Evolutionary conservation across 2,888 invertebrate genomes (phyloP).

Genomic region (Salpingus planirostris): DNA sequence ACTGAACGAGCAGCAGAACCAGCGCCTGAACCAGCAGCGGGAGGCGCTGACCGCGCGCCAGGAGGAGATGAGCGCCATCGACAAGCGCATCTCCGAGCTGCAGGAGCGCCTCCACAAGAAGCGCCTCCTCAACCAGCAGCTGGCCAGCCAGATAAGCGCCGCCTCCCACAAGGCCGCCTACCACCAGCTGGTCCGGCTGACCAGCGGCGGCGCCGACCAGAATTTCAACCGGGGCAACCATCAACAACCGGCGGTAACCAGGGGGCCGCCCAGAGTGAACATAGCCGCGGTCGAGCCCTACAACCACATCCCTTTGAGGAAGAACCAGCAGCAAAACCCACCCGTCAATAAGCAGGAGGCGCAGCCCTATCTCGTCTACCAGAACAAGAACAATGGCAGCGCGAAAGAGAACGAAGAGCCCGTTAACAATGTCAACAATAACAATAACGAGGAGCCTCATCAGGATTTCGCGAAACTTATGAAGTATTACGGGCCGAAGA

Average conservation of each 20-base stretch:
- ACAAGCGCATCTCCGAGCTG: constrained; percentile 86
- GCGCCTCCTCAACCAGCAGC: constrained; percentile 71
- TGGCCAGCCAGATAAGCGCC: constrained; percentile 53
- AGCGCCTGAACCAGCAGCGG: constrained; percentile 78
- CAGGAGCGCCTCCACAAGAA: constrained; percentile 86
- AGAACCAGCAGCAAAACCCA: constrained; percentile 33
- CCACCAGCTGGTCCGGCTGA: constrained; percentile 35
- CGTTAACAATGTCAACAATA: no score
- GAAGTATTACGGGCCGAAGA: constrained; percentile 19
- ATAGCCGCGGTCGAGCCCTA: constrained; percentile 83
- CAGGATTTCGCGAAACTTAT: constrained; percentile 29
- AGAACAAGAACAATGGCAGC: constrained; percentile 34
- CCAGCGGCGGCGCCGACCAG: constrained; percentile 47
- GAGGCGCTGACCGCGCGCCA: constrained; percentile 81
- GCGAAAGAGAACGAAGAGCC: constrained; percentile 32
- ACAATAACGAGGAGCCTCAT: constrained; percentile 22
- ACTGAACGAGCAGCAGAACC: constrained; percentile 90
- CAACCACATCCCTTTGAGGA: constrained; percentile 64
- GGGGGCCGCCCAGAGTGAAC: constrained; percentile 62
- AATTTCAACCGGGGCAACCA: constrained; percentile 49
- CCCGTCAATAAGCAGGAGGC: constrained; percentile 11
- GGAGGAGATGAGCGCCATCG: constrained; percentile 86
- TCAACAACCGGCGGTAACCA: constrained; percentile 46
- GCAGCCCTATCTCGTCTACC: constrained; percentile 33
- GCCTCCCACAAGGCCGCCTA: constrained; percentile 41